Conservation (phyloP, 2,888 invertebrate genomes). For the Euzophera pinguis region DNA sequence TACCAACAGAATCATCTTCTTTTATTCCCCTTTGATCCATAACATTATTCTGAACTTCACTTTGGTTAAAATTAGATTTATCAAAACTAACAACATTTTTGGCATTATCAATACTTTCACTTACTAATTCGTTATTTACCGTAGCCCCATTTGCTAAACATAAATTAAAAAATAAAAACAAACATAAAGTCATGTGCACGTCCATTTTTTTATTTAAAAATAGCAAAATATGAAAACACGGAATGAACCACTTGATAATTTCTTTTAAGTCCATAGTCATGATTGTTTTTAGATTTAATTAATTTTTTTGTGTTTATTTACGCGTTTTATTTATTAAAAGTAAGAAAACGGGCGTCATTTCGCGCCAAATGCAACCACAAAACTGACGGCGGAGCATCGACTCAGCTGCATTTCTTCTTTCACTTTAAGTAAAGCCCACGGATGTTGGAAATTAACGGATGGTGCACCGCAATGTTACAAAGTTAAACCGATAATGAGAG, state of each 20-base stretch:
- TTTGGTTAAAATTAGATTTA: constrained; percentile 34
- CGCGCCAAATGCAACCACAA: constrained; percentile 35
- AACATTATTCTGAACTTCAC: constrained; percentile 25
- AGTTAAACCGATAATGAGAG: too few relatives aligned
- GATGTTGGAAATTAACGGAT: too few relatives aligned
- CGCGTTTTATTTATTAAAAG: constrained; percentile 18
- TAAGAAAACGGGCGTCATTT: constrained; percentile 36
- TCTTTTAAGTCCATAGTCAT: constrained; percentile 70
- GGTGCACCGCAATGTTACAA: too few relatives aligned
- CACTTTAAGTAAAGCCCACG: constrained; percentile 35
- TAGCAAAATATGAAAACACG: constrained; percentile 65
- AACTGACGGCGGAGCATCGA: constrained; percentile 41
- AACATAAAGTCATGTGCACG: constrained; percentile 40
- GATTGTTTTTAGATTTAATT: constrained; percentile 20
- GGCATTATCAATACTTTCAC: constrained; percentile 29
- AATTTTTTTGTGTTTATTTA: constrained; percentile 11
- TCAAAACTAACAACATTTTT: constrained; percentile 35
- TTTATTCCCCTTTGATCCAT: constrained; percentile 13
- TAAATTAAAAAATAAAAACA: constrained; percentile 57
- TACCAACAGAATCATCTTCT: constrained; percentile 29
- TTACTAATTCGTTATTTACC: constrained; percentile 33
- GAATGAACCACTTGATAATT: constrained; percentile 73
- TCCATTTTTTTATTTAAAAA: constrained; percentile 36
- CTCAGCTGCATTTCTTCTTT: constrained; percentile 60
- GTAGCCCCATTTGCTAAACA: constrained; percentile 42